A percentile compares a stretch with the other conserved stretches of the same genome.
Conservation (phyloP, 2,113 vertebrate species). For the Sapayoa aenigma region DNA sequence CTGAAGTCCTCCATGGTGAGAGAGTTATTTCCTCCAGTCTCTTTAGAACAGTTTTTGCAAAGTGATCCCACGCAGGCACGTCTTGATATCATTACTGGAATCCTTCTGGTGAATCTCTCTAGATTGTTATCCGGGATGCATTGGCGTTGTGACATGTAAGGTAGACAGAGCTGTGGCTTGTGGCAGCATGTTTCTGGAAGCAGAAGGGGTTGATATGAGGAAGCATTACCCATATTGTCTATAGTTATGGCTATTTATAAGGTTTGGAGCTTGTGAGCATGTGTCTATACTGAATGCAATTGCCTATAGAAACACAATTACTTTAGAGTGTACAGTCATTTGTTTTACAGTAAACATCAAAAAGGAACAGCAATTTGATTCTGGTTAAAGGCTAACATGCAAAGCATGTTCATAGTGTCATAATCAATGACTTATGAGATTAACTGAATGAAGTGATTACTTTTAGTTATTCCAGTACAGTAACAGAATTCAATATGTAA, state of each 20-base stretch:
- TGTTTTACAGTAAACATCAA: not conserved
- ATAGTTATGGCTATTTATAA: not conserved
- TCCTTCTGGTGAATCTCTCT: not conserved
- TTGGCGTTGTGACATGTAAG: not conserved
- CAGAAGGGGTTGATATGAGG: not conserved
- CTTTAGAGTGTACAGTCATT: not conserved
- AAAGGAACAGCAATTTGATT: not conserved
- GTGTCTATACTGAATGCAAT: not conserved
- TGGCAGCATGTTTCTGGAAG: not conserved
- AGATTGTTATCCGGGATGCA: not conserved
- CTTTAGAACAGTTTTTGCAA: not conserved
- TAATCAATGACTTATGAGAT: not conserved
- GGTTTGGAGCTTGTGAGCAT: not conserved
- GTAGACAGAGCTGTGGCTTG: not conserved
- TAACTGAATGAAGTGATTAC: not conserved
- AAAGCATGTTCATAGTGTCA: not conserved
- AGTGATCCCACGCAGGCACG: not conserved
- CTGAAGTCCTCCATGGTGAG: not conserved
- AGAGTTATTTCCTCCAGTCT: not conserved
- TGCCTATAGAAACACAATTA: not conserved
- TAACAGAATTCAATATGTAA: not conserved
- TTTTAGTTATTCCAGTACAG: not conserved
- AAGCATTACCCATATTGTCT: not conserved
- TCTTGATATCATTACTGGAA: not conserved
- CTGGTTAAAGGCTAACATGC: not conserved